Evolutionary conservation across 1,140 invertebrate species (phyloP), one percentile per base, ranked within the genome.

Genomic region (Rhopalosiphum padi): DNA sequence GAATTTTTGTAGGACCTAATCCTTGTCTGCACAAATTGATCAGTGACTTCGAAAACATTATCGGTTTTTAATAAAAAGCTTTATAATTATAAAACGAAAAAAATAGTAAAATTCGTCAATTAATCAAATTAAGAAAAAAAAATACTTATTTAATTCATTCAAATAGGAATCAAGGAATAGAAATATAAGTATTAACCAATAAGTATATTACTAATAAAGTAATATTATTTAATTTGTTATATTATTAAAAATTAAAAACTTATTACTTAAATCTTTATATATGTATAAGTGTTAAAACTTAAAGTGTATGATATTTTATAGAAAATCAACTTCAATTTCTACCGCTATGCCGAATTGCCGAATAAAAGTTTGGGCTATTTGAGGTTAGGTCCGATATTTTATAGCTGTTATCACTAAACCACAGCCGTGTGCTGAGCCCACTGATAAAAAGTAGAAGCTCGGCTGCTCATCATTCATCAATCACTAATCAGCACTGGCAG

Each of bases 1-100:
- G 18, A 8, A 43, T 2, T 86, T 86, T 93, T 46, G 91, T 53
- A 18, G 91, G 83, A 41, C 35, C 30, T 41, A 86, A 53, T 55
- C 91, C 82, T 85, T 86, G 77, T 30, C 25, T 85, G 51, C 48
- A 55, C 2, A 93, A 85, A 43, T 86, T 86, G 6, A 55, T 5
- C 9, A 93, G 25, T n/a, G 82, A 93, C 15, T 93, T 93, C 8
- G 91, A 93, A 86, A 86, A 93, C 91, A 93, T 93, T 7, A 43
- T 91, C 23, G 1, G 25, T 30, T 68, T 90, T 53, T 51, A 53
- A 25, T 35, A 11, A 18, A 21, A 51, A 51, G 46, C 1, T 2
- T 51, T 51, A 18, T 0, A 77, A n/a, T 86, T 46, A 18, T 18
- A n/a, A 2, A 8, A n/a, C 5, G 22, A 30, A 46, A 86, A 86